These are phyloP conservation scores for Chloroceryle amazona DNA, from an alignment of 2,797 vertebrate species.

Conservation along the genomic window DNA sequence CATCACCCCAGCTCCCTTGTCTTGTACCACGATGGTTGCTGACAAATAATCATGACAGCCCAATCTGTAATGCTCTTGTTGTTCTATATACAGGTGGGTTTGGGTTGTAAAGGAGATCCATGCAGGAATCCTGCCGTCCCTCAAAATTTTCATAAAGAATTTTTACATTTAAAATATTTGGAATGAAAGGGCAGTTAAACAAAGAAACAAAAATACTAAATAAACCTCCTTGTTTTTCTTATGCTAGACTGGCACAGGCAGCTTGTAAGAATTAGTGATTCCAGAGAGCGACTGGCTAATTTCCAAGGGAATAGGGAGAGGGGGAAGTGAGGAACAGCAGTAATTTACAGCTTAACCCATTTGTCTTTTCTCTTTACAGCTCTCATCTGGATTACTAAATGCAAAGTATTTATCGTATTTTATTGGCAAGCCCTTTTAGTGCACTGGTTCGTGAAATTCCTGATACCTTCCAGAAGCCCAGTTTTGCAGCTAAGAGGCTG, in stretches of 20 bases:
- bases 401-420: constrained; percentile 40
- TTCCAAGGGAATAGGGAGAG: constrained; percentile 40
- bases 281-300: constrained; percentile 47
- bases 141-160: background rate
- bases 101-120: background rate
- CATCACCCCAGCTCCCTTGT: background rate
- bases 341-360: constrained; percentile 41
- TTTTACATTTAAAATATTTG: background rate
- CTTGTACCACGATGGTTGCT: background rate
- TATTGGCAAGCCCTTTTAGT: background rate
- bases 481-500: background rate
- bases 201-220: constrained; percentile 11
- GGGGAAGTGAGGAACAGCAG: background rate
- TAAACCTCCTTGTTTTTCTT: background rate
- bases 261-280: constrained; percentile 43
- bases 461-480: background rate
- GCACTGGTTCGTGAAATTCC: background rate
- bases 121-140: background rate
- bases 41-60: accelerated
- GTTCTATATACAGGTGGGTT: accelerated
- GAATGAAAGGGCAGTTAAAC: background rate
- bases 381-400: constrained; percentile 57
- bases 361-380: constrained; percentile 57
- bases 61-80: background rate
- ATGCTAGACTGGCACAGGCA: background rate